Base-by-base conservation (phyloP, 2,113 vertebrate species). In the Colaptes auratus region DNA sequence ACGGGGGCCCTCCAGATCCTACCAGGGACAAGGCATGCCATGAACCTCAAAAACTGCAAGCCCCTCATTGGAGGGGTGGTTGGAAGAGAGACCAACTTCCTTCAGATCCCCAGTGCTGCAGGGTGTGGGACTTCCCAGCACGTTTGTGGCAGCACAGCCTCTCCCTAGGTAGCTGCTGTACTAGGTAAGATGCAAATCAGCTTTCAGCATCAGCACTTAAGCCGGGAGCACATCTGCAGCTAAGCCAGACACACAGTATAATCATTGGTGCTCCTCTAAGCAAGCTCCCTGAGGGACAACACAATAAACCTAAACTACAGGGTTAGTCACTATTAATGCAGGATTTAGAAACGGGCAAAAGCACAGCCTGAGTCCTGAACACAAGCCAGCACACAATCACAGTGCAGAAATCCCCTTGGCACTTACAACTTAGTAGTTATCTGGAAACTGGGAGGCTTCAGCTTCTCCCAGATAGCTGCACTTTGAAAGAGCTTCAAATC, bases 371-470 rank as follows among this genome's bases (percentile, higher is more conserved):
- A 74, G n/a, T n/a, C 69, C 48, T 56, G 42, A 72, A 33, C 35
- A 64, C 30, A 69, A 53, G 42, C n/a, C 77, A 85, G 39, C 0
- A 0, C 50, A 30, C 39, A 88, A 80, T 36, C 50, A 15, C 25
- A 0, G 0, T 5, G 2, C n/a, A 81, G 16, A 0, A 0, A 28
- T 82, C 18, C 44, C 39, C 28, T 42, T 2, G 0, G 35, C 74
- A 60, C 23, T 10, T 3, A 17, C 1, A 33, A 44, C 7, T 48
- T 89, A 13, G 63, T 31, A 39, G 59, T 33, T 36, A 16, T 64
- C 33, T 72, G 50, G 13, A 48, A 9, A 5, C 2, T 30, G 31
- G 30, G 20, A 88, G 31, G 30, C n/a, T 77, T 52, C 67, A 85
- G n/a, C 35, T 50, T 63, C 60, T 73, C 70, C 35, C 55, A 46